Base-by-base conservation (phyloP, 2,888 invertebrate genomes). In the Callinectes sapidus region DNA sequence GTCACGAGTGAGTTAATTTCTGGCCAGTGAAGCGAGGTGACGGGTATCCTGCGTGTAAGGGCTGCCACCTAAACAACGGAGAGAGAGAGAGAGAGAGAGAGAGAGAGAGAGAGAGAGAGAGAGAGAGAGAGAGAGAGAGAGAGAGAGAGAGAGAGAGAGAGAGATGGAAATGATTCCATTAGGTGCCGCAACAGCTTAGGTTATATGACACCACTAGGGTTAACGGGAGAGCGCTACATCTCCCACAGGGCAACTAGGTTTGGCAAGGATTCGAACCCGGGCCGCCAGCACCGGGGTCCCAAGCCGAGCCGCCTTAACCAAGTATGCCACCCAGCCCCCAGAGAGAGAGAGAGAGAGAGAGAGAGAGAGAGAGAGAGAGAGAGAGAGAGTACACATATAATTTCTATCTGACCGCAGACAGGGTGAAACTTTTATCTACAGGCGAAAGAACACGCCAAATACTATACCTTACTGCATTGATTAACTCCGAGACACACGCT, bases 101-200 rank as follows among this genome's bases (percentile, higher is more conserved):
- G 86, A 86, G 86, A 86, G 86, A 86, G 86, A 86, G 86, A 86
- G 86, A 86, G 86, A 86, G 86, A 86, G 86, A 86, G 86, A 86
- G 86, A 86, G 86, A 86, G 86, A 86, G 86, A 86, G 86, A 86
- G 86, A 86, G 86, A 86, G 86, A 86, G 71, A 71, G 42, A 86
- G 86, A 86, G 42, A 42, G 39, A 86, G 42, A 86, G 35, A 86
- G 35, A 42, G 35, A 35, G 66, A 71, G 66, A 71, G 66, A 71
- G 66, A 18, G 66, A 71, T n/a, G n/a, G n/a, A n/a, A n/a, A n/a
- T n/a, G n/a, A n/a, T n/a, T n/a, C n/a, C n/a, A n/a, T n/a, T n/a
- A n/a, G n/a, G n/a, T n/a, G n/a, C n/a, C n/a, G n/a, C n/a, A n/a
- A n/a, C n/a, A n/a, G n/a, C n/a, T n/a, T n/a, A n/a, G n/a, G n/a